Evolutionary conservation across 2,888 invertebrate species (phyloP).

Genomic region (Neocrepidodera transversa): DNA sequence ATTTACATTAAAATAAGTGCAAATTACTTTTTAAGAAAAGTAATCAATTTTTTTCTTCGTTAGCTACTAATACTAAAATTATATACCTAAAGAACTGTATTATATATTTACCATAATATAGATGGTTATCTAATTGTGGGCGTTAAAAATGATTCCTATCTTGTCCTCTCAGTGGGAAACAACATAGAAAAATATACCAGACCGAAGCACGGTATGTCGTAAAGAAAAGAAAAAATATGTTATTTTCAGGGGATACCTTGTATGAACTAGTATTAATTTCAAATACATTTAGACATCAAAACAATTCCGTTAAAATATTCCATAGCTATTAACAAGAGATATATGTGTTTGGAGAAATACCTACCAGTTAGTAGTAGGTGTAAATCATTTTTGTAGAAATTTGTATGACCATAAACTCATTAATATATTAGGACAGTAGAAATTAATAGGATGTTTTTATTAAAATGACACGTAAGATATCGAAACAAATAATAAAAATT

Average conservation of each 20-base stretch:
- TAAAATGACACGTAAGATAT: too few relatives aligned
- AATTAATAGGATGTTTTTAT: too few relatives aligned
- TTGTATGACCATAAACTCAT: background rate
- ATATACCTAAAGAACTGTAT: background rate
- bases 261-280: constrained; percentile 14
- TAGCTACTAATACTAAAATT: too few relatives aligned
- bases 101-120: background rate
- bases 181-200: constrained; percentile 9
- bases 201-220: constrained; percentile 1
- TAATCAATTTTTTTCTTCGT: too few relatives aligned
- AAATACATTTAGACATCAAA: constrained; percentile 12
- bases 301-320: constrained; percentile 10
- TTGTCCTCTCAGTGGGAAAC: constrained; percentile 13
- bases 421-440: too few relatives aligned
- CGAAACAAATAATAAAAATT: too few relatives aligned
- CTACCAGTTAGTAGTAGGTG: background rate
- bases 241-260: background rate
- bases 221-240: constrained; percentile 14
- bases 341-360: background rate
- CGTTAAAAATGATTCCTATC: constrained; percentile 10
- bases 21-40: too few relatives aligned
- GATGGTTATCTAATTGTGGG: constrained; percentile 16
- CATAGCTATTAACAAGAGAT: constrained; percentile 2
- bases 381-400: background rate
- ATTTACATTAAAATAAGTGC: too few relatives aligned